These are phyloP conservation scores for Pocillopora grandis DNA, from an alignment of 92 coral and sea anemone genomes.

Conservation along the genomic window DNA sequence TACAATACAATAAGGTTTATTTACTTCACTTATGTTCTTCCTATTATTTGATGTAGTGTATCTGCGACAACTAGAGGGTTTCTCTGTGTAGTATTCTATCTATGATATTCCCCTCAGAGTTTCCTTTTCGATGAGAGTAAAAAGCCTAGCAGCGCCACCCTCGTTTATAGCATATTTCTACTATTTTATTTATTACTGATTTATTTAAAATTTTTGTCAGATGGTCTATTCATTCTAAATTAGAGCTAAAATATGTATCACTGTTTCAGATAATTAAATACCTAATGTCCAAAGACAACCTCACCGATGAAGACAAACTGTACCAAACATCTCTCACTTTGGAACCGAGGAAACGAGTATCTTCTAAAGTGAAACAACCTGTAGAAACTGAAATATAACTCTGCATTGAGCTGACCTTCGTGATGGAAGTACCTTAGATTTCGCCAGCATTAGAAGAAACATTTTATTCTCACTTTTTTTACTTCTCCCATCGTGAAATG, in stretches of 20 bases:
- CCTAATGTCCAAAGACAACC: slow-evolving; percentile 67
- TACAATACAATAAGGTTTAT: background rate
- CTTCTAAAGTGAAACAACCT: slow-evolving; percentile 69
- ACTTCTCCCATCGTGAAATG: background rate
- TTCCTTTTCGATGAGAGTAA: no score
- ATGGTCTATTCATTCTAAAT: background rate
- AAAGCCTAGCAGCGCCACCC: no score
- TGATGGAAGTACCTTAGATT: background rate
- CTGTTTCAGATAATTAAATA: slow-evolving; percentile 75
- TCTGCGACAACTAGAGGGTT: no score
- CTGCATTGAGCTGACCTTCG: background rate
- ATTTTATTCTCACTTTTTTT: background rate
- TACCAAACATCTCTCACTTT: slow-evolving; percentile 84
- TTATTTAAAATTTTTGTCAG: background rate
- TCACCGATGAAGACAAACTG: slow-evolving; percentile 86
- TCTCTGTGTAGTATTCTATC: no score
- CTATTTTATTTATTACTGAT: background rate
- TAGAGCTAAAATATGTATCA: background rate
- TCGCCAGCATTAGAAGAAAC: background rate
- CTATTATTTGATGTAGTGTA: background rate
- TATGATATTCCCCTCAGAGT: no score
- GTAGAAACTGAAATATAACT: slow-evolving; percentile 55
- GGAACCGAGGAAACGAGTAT: slow-evolving; percentile 88
- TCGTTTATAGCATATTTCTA: background rate
- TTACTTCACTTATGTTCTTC: background rate